Base-by-base conservation (phyloP, 2,888 invertebrate species). In the Arge pagana region DNA sequence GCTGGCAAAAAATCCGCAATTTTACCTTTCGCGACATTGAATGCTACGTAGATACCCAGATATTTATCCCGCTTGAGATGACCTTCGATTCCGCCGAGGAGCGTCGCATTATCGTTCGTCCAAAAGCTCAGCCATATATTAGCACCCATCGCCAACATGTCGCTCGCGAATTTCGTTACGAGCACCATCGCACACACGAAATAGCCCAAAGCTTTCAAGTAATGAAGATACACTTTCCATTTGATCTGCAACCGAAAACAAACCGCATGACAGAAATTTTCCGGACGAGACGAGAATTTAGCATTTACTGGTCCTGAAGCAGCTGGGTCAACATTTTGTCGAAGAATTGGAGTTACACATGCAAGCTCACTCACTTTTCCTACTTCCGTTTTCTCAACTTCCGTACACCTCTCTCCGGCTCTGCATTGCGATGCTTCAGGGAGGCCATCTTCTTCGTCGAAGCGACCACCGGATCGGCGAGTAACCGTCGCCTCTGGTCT, bases 1-100 rank as follows among this genome's bases (percentile, higher is more conserved):
- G n/a, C n/a, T n/a, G n/a, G n/a, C n/a, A n/a, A n/a, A n/a, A n/a
- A n/a, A n/a, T n/a, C n/a, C n/a, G n/a, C n/a, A 52, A 52, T 79
- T 85, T 82, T 85, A 93, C 93, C 92, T 87, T 95, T 94, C 53
- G 89, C 91, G 59, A 89, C 78, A 58, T 94, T 95, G 55, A 95
- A 84, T 15, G 86, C 90, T 57, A 91, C 94, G 75, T 94, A 95
- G n/a, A 93, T 90, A 45, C 92, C 90, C 53, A 95, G 82, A 72
- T 93, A 93, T 78, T 90, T 81, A 69, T 93, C 88, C 55, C 90
- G 80, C 60, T 80, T 80, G 2, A 73, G 68, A 2, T 79, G 82
- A 67, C 88, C 79, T 10, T 81, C 79, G 0, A 80, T 83, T 19
- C 82, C 83, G 58, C 84, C 82, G 2, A 75, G 72, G 21, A 77